These are phyloP conservation scores for Podarcis lilfordi DNA, from an alignment of 2,797 vertebrate species.

Conservation along the genomic window DNA sequence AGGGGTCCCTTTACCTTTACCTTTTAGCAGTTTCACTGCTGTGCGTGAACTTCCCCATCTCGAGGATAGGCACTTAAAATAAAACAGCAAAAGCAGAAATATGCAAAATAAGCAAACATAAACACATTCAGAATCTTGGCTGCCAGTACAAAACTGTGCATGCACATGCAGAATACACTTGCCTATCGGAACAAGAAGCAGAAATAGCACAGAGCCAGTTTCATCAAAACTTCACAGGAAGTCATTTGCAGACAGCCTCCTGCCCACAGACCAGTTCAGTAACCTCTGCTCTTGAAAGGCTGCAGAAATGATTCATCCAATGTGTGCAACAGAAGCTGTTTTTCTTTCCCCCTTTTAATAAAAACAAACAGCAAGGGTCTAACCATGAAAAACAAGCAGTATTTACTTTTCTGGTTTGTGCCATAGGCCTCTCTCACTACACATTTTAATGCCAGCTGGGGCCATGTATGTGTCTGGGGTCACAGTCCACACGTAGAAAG, in stretches of 20 bases:
- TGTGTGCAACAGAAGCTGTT: background rate
- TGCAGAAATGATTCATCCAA: background rate
- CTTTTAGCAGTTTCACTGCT: no score
- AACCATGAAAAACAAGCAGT: background rate
- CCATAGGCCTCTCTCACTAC: background rate
- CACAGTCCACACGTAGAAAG: background rate
- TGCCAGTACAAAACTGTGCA: background rate
- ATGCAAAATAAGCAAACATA: background rate
- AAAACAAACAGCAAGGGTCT: background rate
- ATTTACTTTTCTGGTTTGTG: background rate
- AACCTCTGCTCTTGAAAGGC: background rate
- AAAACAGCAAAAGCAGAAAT: background rate
- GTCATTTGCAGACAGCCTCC: background rate
- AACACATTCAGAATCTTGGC: no score
- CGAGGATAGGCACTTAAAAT: background rate
- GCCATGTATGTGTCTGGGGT: background rate
- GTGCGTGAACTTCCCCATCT: no score
- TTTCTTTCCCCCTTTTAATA: background rate
- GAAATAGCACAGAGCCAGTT: background rate
- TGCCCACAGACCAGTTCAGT: background rate
- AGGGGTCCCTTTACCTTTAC: no score
- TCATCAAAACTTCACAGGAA: background rate
- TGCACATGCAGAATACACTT: background rate
- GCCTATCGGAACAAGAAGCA: background rate
- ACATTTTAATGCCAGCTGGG: accelerated